A percentile compares a stretch with the other conserved stretches of the same genome.
phyloP scores from a whole-genome alignment of 2,113 vertebrate species.

The Archilochus colubris region DNA sequence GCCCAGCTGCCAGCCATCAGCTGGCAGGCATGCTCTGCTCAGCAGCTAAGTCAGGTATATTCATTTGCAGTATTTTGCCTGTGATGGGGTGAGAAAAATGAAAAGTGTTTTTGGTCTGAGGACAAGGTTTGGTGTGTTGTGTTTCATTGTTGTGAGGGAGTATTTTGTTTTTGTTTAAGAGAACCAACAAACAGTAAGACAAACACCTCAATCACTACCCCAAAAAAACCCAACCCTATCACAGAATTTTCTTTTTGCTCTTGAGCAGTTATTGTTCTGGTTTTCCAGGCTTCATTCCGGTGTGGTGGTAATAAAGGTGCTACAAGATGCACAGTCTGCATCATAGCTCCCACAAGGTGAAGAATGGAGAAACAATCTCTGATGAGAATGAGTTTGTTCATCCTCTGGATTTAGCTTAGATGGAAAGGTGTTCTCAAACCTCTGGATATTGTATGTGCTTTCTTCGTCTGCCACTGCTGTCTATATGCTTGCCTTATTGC shows the following conservation, averaged over 20 bases:
- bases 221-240: background rate
- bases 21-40: background rate
- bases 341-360: background rate
- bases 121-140: background rate
- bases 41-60: background rate
- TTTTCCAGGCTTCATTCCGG: background rate
- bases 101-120: background rate
- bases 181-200: background rate
- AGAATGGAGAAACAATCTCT: background rate
- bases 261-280: background rate
- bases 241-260: background rate
- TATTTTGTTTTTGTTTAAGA: too few relatives aligned
- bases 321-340: background rate
- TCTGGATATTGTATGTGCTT: background rate
- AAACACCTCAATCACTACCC: background rate
- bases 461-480: background rate
- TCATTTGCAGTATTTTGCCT: background rate
- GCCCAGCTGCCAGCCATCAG: background rate
- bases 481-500: too few relatives aligned
- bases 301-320: background rate
- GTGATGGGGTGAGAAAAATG: background rate
- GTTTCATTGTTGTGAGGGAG: too few relatives aligned
- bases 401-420: background rate
- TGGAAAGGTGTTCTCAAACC: background rate
- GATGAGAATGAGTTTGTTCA: background rate